A percentile compares a stretch with the other conserved stretches of the same genome.
Conservation (phyloP, 1,140 invertebrate species). For the Acromyrmex charruanus region DNA sequence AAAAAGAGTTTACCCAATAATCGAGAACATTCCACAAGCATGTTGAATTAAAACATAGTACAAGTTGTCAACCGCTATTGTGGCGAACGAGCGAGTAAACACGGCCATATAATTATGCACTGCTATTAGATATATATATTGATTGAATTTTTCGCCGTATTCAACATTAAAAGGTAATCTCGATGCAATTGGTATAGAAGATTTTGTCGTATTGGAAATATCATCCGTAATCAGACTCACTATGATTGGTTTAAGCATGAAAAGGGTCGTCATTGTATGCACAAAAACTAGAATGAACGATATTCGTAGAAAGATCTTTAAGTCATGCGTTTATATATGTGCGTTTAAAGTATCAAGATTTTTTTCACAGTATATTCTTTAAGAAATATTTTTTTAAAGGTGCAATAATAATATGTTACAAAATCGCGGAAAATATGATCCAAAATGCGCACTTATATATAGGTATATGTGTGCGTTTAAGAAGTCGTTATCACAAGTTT, state of each 20-base stretch:
- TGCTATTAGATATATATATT: conserved; percentile 2
- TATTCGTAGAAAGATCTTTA: neutral
- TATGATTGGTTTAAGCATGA: neutral
- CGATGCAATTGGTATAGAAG: neutral
- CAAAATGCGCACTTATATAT: neutral
- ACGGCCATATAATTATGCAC: neutral
- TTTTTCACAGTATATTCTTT: neutral
- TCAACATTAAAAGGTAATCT: conserved; percentile 12
- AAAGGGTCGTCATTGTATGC: neutral
- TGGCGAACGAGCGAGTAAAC: neutral
- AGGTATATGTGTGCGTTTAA: neutral
- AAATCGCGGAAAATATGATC: too few species aligned
- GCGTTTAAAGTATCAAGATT: neutral
- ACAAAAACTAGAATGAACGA: neutral
- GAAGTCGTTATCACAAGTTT: neutral
- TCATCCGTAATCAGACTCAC: neutral
- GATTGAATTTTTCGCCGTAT: conserved; percentile 6
- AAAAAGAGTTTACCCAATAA: conserved; percentile 17
- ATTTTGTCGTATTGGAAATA: conserved; percentile 4
- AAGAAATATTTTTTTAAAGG: neutral
- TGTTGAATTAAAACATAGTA: conserved; percentile 27
- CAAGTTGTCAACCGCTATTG: neutral
- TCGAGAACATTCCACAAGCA: conserved; percentile 34
- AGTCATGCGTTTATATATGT: neutral
- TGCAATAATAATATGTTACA: neutral